Evolutionary conservation across 2,888 invertebrate species (phyloP), one percentile per base, ranked within the genome.

Genomic region (Neoaliturus tenellus): DNA sequence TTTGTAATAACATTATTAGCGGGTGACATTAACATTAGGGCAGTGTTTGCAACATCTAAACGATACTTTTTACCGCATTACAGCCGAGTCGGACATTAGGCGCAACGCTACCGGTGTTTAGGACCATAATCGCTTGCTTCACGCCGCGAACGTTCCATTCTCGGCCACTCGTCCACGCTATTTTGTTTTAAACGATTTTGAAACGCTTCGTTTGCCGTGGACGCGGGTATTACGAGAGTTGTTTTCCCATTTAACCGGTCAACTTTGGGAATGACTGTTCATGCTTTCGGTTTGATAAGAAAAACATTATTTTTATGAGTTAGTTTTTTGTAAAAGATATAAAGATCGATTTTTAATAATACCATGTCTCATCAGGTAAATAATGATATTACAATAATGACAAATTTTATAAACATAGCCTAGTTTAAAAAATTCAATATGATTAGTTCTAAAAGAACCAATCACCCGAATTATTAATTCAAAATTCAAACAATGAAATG

Each of bases 1-100:
- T 78, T 78, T 78, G 78, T 78, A 78, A 78, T 78, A 78, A 78
- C 78, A 78, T 78, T 78, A 78, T 78, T 33, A 78, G 78, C 35
- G 78, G 35, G 78, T 25, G 78, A 55, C 78, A 78, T 78, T 78
- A 78, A 78, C 78, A 78, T 78, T 78, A 78, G 55, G 78, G 48
- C 48, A 23, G 75, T 10, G 78, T 78, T 78, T 55, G 78, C 78
- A 35, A 78, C 78, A 78, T 20, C 33, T 78, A 55, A 78, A 55
- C 78, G 75, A 44, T 48, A 41, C 75, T 75, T 75, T 75, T 75
- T 75, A 75, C 75, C 75, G 35, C 71, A 71, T 75, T 23, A 75
- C 28, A 28, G 75, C 25, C 25, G 62, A 17, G n/a, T n/a, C 44
- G 78, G 33, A 35, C 78, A 78, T 78, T 78, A 78, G 78, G 51